phyloP scores from a whole-genome alignment of 2,797 vertebrate species.

The Novumbra hubbsi region DNA sequence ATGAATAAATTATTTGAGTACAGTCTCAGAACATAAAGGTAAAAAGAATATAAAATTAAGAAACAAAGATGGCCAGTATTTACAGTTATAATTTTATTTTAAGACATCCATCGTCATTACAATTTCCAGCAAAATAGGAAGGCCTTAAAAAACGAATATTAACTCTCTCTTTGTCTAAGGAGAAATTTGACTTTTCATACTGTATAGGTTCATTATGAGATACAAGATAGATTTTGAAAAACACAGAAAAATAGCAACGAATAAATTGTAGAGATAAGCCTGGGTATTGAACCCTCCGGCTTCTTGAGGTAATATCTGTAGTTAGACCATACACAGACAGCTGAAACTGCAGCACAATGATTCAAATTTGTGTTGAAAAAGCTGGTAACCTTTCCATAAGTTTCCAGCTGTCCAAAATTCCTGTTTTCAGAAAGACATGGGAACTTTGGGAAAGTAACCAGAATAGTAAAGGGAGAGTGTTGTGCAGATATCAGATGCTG shows the following conservation, averaged over 20 bases:
- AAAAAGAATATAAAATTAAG: not conserved
- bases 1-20: not conserved
- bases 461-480: not conserved
- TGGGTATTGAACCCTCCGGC: not conserved
- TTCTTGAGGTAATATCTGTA: not conserved
- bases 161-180: not conserved
- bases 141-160: not conserved
- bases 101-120: not conserved
- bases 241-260: not conserved
- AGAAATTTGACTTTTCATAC: not conserved
- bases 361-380: not conserved
- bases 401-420: not conserved
- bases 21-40: not conserved
- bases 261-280: not conserved
- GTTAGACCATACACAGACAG: not conserved
- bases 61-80: not conserved
- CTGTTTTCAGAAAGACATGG: not conserved
- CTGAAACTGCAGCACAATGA: not conserved
- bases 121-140: not conserved
- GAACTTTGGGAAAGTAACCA: too few relatives aligned
- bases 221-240: not conserved
- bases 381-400: not conserved
- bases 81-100: not conserved
- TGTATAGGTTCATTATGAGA: not conserved
- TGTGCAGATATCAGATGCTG: constrained; percentile 31